Evolutionary conservation across 1,140 invertebrate genomes (phyloP).

Genomic region (Potamilus streckersoni): DNA sequence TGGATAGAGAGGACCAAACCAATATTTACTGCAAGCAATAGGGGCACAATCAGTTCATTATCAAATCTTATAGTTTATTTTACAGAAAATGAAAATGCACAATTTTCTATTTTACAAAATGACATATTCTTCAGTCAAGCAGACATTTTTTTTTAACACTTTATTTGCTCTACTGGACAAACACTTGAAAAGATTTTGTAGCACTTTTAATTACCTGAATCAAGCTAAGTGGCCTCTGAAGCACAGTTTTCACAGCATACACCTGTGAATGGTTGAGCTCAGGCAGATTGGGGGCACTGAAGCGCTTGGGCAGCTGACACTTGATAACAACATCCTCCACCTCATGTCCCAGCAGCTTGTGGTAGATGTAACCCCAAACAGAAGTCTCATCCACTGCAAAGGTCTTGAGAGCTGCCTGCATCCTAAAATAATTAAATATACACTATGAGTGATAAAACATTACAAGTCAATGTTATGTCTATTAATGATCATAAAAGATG

Average conservation of each 20-base stretch:
- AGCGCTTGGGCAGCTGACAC: slow-evolving; percentile 93
- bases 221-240: slow-evolving; percentile 95
- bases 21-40: too few species aligned
- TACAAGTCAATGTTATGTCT: too few species aligned
- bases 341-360: slow-evolving; percentile 95
- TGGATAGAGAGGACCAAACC: too few species aligned
- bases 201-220: slow-evolving; percentile 81
- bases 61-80: too few species aligned
- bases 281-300: slow-evolving; percentile 96
- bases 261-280: slow-evolving; percentile 98
- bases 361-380: slow-evolving; percentile 98
- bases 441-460: too few species aligned
- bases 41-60: too few species aligned
- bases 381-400: slow-evolving; percentile 97
- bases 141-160: too few species aligned
- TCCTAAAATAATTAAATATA: slow-evolving; percentile 72
- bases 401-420: slow-evolving; percentile 94
- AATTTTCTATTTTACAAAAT: too few species aligned
- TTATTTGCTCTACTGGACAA: too few species aligned
- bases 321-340: slow-evolving; percentile 90
- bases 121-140: too few species aligned
- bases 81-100: too few species aligned
- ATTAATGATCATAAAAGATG: not conserved
- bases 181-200: too few species aligned
- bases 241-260: slow-evolving; percentile 98